A percentile compares a stretch with the other conserved stretches of the same genome.
Conservation (phyloP, 2,888 invertebrate genomes). For the Eustalomyia histrio region DNA sequence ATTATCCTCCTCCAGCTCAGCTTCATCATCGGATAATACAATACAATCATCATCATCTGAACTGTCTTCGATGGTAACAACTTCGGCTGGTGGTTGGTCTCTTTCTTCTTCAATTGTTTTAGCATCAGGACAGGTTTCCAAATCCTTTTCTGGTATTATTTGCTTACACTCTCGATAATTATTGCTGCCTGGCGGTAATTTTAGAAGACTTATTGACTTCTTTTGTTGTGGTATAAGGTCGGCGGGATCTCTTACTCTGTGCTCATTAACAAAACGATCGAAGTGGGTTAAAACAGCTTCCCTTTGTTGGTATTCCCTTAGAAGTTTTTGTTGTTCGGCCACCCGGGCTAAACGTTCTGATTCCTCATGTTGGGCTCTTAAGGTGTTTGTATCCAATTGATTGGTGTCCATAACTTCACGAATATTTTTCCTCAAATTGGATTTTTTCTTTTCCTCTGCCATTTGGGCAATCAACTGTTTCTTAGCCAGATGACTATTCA, state of each 20-base stretch:
- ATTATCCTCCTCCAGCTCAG: slow-evolving; percentile 85
- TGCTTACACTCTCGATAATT: neutral
- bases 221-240: slow-evolving; percentile 48
- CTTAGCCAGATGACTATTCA: slow-evolving; percentile 44
- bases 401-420: slow-evolving; percentile 96
- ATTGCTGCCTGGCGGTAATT: neutral
- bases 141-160: neutral
- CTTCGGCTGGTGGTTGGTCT: slow-evolving; percentile 68
- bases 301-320: slow-evolving; percentile 90
- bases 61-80: slow-evolving; percentile 88
- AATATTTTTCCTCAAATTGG: slow-evolving; percentile 90
- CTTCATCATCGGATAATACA: slow-evolving; percentile 90
- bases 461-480: slow-evolving; percentile 51
- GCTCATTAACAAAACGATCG: slow-evolving; percentile 60
- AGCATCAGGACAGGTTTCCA: slow-evolving; percentile 2
- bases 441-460: slow-evolving; percentile 73
- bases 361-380: slow-evolving; percentile 95
- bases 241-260: slow-evolving; percentile 54
- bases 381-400: slow-evolving; percentile 93
- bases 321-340: slow-evolving; percentile 90
- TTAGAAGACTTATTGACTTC: neutral
- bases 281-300: slow-evolving; percentile 84
- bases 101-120: slow-evolving; percentile 47
- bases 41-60: slow-evolving; percentile 92
- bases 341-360: slow-evolving; percentile 91